These are phyloP conservation scores for Leptopilina drosophilae DNA, from an alignment of 2,888 invertebrate genomes.

Conservation along the genomic window DNA sequence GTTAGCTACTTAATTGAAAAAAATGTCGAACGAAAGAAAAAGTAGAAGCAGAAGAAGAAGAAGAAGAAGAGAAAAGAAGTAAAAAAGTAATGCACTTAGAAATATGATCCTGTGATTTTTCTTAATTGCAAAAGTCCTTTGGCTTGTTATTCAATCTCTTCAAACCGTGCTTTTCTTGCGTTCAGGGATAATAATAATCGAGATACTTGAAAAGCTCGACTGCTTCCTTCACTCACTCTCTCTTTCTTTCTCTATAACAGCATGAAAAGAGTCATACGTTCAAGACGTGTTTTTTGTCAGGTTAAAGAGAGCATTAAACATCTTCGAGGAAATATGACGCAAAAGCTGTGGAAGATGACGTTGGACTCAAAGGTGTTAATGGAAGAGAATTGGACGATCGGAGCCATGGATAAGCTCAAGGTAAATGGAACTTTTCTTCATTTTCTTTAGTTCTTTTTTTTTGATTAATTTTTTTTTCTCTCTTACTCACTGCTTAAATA, in stretches of 20 bases:
- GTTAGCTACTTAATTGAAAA: conserved; percentile 8
- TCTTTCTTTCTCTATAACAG: not conserved
- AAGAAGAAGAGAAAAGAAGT: no score
- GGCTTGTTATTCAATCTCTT: not conserved
- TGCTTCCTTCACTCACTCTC: no score
- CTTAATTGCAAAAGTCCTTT: conserved; percentile 13
- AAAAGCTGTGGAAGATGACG: conserved; percentile 88
- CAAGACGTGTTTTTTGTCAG: conserved; percentile 75
- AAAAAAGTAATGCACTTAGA: not conserved
- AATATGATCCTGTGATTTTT: conserved; percentile 12
- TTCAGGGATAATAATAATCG: conserved; percentile 2
- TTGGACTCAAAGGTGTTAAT: conserved; percentile 81
- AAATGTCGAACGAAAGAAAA: not conserved
- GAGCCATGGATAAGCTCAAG: conserved; percentile 80
- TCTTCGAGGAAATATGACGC: conserved; percentile 86
- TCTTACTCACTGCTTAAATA: conserved; percentile 47
- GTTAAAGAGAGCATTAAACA: conserved; percentile 86
- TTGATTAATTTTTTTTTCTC: not conserved
- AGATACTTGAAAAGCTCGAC: not conserved
- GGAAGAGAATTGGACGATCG: conserved; percentile 88
- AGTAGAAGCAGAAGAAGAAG: not conserved
- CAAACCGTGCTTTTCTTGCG: not conserved
- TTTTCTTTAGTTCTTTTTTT: not conserved
- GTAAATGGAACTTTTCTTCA: conserved; percentile 61
- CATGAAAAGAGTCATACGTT: conserved; percentile 12